Percentiles rank a stretch among this genome's conserved stretches.
These are phyloP conservation scores for Poeciliopsis infans DNA, from an alignment of 2,797 vertebrate species.

Conservation along the genomic window DNA sequence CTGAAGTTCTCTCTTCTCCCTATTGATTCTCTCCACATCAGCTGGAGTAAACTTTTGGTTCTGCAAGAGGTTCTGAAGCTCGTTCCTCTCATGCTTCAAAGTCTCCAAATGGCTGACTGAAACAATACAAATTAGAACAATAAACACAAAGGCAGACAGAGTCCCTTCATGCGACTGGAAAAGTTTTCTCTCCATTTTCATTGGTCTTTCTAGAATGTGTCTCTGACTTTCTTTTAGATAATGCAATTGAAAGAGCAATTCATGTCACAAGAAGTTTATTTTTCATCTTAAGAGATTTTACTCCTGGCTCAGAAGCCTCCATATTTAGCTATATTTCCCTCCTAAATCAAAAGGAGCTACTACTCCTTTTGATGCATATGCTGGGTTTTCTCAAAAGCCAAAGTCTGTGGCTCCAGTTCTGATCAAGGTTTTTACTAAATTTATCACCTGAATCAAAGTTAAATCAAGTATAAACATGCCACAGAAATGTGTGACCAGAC, in stretches of 20 bases:
- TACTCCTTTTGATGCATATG: neutral
- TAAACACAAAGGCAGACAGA: neutral
- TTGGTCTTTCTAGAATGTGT: neutral
- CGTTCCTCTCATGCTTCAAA: slow-evolving; percentile 85
- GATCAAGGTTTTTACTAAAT: neutral
- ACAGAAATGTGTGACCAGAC: neutral
- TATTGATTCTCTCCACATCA: slow-evolving; percentile 93
- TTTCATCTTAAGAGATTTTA: neutral
- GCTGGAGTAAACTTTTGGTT: slow-evolving; percentile 94
- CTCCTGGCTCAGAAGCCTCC: neutral
- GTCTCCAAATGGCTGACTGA: slow-evolving; percentile 86
- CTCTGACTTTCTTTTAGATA: neutral
- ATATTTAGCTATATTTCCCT: neutral
- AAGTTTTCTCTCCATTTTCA: neutral
- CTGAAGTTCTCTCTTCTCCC: slow-evolving; percentile 90
- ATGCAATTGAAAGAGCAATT: neutral
- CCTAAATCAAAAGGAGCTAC: too few relatives aligned
- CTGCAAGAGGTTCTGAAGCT: slow-evolving; percentile 85
- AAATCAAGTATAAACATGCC: neutral
- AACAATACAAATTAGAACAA: neutral
- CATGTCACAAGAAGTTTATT: neutral
- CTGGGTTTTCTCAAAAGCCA: neutral
- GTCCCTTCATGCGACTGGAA: neutral
- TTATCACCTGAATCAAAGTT: neutral
- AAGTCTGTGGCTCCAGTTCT: neutral